These are phyloP conservation scores for Merluccius polli DNA, from an alignment of 2,797 vertebrate species.

Conservation along the genomic window DNA sequence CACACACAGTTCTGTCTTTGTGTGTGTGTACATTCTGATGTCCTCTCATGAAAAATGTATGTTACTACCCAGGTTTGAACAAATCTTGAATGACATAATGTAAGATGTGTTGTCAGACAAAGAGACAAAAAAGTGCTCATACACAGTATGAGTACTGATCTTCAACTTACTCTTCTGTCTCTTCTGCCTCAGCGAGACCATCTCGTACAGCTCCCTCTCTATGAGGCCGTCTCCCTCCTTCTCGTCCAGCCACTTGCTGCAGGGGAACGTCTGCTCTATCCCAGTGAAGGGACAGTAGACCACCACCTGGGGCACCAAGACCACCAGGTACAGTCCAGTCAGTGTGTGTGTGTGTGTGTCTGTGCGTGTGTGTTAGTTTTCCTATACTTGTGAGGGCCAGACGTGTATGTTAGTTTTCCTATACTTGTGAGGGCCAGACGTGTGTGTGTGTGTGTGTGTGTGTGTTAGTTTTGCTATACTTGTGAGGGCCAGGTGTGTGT, in stretches of 20 bases:
- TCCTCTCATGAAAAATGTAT: not conserved
- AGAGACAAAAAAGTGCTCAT: constrained; percentile 1
- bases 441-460: not conserved
- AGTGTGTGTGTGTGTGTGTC: constrained; percentile 1
- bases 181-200: constrained; percentile 92
- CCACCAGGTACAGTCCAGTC: not conserved
- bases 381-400: too few species aligned
- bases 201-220: constrained; percentile 94
- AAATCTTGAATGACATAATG: not conserved
- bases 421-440: constrained; percentile 4
- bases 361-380: not conserved
- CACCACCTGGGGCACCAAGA: constrained; percentile 74
- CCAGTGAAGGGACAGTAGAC: constrained; percentile 93
- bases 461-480: constrained; percentile 18
- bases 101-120: not conserved
- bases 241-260: constrained; percentile 92
- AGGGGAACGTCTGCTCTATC: constrained; percentile 95
- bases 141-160: not conserved
- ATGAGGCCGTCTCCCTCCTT: constrained; percentile 90
- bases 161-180: constrained; percentile 86
- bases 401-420: constrained; percentile 1
- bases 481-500: not conserved
- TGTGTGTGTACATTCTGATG: not conserved
- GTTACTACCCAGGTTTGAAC: not conserved
- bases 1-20: not conserved